Conservation (phyloP, 2,888 invertebrate genomes). For the Trisateles emortualis region DNA sequence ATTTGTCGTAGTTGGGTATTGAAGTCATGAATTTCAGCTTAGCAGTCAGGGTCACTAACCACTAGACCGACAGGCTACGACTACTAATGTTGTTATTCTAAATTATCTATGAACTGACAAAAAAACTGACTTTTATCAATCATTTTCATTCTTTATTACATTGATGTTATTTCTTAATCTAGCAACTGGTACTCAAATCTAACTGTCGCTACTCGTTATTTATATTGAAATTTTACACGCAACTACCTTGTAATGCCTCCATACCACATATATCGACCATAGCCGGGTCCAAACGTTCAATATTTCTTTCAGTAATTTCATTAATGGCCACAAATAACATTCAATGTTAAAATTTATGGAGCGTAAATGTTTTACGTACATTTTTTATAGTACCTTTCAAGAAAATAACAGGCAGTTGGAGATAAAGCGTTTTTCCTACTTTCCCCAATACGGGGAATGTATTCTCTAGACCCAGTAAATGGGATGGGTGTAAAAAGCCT, state of each 20-base stretch:
- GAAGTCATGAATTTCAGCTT: too few species aligned
- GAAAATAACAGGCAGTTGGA: constrained; percentile 79
- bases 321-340: constrained; percentile 74
- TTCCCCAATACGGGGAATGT: constrained; percentile 70
- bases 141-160: too few species aligned
- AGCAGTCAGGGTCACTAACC: too few species aligned
- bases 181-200: constrained; percentile 5
- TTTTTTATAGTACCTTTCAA: constrained; percentile 79
- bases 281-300: constrained; percentile 42
- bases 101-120: too few species aligned
- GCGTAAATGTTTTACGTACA: constrained; percentile 77
- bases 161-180: background rate
- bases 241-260: constrained; percentile 30
- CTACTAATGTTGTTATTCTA: too few species aligned
- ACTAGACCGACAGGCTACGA: too few species aligned
- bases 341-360: constrained; percentile 76
- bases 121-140: too few species aligned
- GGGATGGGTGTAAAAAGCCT: constrained; percentile 78
- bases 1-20: too few species aligned
- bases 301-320: constrained; percentile 65
- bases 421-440: constrained; percentile 72
- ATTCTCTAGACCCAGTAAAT: constrained; percentile 73
- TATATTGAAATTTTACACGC: constrained; percentile 40
- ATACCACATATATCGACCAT: constrained; percentile 36
- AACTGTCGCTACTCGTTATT: constrained; percentile 16